These are phyloP conservation scores for Platyscapa corneri DNA, from an alignment of 1,140 invertebrate genomes.

Conservation along the genomic window DNA sequence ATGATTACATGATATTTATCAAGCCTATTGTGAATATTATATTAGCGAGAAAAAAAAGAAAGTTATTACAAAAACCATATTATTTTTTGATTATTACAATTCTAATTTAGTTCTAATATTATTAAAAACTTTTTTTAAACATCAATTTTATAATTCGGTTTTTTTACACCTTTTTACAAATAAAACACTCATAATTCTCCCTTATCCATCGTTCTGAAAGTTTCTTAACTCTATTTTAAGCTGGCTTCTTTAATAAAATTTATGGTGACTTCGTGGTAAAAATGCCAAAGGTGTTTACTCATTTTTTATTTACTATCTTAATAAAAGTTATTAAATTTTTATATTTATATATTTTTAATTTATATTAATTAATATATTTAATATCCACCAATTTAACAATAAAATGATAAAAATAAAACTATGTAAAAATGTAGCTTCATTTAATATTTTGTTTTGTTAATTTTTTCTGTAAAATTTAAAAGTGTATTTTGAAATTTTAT, in stretches of 20 bases:
- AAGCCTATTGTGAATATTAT: background rate
- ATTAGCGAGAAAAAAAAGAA: background rate
- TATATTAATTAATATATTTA: too few species aligned
- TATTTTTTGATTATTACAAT: background rate
- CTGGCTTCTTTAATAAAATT: background rate
- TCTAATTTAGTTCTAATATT: background rate
- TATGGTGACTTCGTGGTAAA: background rate
- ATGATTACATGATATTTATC: too few species aligned
- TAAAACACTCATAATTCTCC: background rate
- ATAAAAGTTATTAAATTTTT: background rate
- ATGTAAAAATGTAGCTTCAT: too few species aligned
- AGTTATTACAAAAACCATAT: background rate
- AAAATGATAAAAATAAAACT: too few species aligned
- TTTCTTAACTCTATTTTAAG: background rate
- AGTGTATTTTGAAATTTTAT: too few species aligned
- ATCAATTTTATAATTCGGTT: background rate
- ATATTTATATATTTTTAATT: too few species aligned
- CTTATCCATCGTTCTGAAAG: background rate
- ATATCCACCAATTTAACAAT: background rate
- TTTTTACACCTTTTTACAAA: background rate
- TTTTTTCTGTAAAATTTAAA: too few species aligned
- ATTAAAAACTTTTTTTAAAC: background rate
- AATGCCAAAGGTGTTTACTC: background rate
- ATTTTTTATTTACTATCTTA: background rate
- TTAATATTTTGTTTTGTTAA: too few species aligned